phyloP scores from a whole-genome alignment of 1,140 invertebrate genomes.

The Alviniconcha marisindica region DNA sequence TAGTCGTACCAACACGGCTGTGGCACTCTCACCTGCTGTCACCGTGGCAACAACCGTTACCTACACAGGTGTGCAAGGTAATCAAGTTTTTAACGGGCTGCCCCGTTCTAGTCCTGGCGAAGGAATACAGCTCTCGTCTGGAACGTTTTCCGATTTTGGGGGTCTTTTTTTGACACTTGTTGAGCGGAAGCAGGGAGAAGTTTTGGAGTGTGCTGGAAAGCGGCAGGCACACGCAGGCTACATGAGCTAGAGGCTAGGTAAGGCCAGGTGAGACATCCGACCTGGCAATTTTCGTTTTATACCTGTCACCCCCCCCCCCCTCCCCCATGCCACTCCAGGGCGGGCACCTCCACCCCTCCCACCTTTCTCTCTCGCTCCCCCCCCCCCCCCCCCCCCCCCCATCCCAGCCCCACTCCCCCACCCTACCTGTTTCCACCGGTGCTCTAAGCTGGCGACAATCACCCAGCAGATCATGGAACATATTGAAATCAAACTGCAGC shows the following conservation, averaged over 20 bases:
- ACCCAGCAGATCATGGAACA: slow-evolving; percentile 17
- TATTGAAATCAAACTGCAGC: slow-evolving; percentile 40
- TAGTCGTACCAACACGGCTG: too few relatives aligned
- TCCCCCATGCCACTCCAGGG: not conserved
- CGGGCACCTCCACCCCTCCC: not conserved
- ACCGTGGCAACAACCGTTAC: slow-evolving; percentile 18
- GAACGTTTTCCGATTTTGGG: not conserved
- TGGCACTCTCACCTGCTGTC: slow-evolving; percentile 22
- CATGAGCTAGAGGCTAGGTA: not conserved
- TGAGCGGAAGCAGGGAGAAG: not conserved
- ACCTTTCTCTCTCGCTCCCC: not conserved
- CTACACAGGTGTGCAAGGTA: slow-evolving; percentile 4
- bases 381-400: not conserved
- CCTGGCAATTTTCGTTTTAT: slow-evolving; percentile 35
- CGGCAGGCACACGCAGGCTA: not conserved
- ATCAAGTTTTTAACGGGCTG: not conserved
- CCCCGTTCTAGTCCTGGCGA: not conserved
- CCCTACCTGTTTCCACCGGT: slow-evolving; percentile 35
- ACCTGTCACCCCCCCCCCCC: slow-evolving; percentile 28
- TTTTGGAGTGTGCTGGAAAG: too few relatives aligned
- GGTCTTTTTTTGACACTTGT: not conserved
- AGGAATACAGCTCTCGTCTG: not conserved
- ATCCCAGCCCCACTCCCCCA: not conserved
- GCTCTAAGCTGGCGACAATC: not conserved
- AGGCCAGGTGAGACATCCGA: slow-evolving; percentile 35